These are phyloP conservation scores for Rotaria macrura DNA, from an alignment of 2,888 invertebrate genomes.

Conservation along the genomic window DNA sequence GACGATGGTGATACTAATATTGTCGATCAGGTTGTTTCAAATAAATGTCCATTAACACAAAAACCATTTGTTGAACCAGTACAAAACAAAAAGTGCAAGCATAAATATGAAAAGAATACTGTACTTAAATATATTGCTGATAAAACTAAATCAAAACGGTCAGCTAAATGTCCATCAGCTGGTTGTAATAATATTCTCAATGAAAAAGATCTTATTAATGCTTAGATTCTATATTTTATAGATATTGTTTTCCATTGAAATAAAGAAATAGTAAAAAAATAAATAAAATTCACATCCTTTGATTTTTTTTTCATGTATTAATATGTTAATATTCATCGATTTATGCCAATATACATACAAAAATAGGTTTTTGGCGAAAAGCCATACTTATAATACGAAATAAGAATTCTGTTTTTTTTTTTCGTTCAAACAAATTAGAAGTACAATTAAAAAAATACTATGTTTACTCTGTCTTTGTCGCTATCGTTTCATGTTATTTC, in stretches of 20 bases:
- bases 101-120: not conserved
- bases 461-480: not conserved
- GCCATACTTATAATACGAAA: not conserved
- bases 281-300: not conserved
- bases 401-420: not conserved
- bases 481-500: not conserved
- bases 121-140: not conserved
- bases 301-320: not conserved
- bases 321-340: not conserved
- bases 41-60: slow-evolving; percentile 13
- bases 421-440: not conserved
- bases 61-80: not conserved
- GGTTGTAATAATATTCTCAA: not conserved
- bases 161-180: not conserved
- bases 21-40: not conserved
- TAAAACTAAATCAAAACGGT: not conserved
- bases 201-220: not conserved
- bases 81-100: slow-evolving; percentile 19
- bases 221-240: not conserved
- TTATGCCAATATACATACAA: not conserved
- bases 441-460: not conserved
- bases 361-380: not conserved
- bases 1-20: not conserved
- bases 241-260: too few relatives aligned
- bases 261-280: too few relatives aligned